Evolutionary conservation across 1,140 invertebrate genomes (phyloP).

Genomic region (Spodoptera frugiperda): DNA sequence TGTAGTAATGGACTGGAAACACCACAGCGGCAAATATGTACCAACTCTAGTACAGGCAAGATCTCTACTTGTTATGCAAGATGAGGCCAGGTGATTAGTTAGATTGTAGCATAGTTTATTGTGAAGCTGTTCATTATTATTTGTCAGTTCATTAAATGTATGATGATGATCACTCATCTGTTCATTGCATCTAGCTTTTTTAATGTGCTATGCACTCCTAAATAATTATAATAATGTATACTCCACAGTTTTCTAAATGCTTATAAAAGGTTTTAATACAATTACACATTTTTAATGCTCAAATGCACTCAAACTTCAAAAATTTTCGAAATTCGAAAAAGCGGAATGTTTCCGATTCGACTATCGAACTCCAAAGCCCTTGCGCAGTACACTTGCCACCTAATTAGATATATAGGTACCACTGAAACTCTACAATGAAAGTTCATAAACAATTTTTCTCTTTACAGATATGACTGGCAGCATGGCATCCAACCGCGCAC

Average conservation of each 20-base stretch:
- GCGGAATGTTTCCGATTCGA: no score
- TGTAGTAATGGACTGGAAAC: constrained; percentile 95
- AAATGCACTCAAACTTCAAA: no score
- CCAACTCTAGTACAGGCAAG: constrained; percentile 90
- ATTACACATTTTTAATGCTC: no score
- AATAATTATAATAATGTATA: no score
- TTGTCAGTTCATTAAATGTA: background rate
- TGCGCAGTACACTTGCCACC: background rate
- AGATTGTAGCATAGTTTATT: background rate
- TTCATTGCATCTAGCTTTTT: no score
- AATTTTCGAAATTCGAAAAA: no score
- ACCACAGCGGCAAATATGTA: constrained; percentile 86
- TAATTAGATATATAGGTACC: no score
- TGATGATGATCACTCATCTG: no score
- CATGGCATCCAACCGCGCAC: constrained; percentile 95
- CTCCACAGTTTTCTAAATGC: no score
- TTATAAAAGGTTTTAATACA: no score
- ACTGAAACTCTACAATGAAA: background rate
- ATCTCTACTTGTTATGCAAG: constrained; percentile 94
- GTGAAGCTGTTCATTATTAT: background rate
- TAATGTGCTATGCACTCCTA: no score
- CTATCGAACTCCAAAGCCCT: no score
- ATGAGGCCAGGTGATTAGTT: constrained; percentile 89
- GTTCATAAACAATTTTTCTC: constrained; percentile 10
- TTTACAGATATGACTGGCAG: constrained; percentile 91